Conservation (phyloP, 2,888 invertebrate genomes). For the Luffia ferchaultella region DNA sequence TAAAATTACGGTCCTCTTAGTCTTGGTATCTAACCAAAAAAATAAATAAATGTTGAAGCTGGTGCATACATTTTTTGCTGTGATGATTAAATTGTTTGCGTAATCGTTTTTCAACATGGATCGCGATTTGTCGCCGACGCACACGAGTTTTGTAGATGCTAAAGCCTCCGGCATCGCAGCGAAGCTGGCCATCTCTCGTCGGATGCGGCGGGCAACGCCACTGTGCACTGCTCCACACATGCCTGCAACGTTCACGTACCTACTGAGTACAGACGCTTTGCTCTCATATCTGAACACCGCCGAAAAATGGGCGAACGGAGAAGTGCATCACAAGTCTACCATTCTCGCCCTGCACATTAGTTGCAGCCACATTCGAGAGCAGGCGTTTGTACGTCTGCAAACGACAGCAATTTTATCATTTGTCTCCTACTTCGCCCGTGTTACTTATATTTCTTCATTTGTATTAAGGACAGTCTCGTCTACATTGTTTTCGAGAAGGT, state of each 20-base stretch:
- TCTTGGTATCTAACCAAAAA: not conserved
- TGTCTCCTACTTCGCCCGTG: too few species aligned
- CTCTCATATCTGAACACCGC: too few species aligned
- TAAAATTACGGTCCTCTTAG: too few species aligned
- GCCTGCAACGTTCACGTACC: too few species aligned
- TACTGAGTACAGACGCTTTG: too few species aligned
- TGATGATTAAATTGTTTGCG: slow-evolving; percentile 61
- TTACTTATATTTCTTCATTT: too few species aligned
- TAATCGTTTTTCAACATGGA: slow-evolving; percentile 58
- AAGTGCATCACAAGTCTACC: too few species aligned
- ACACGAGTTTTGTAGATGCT: slow-evolving; percentile 68
- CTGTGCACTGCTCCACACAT: slow-evolving; percentile 82
- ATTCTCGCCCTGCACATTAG: too few species aligned
- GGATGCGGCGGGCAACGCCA: slow-evolving; percentile 68
- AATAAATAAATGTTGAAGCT: not conserved
- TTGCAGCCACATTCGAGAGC: slow-evolving; percentile 6
- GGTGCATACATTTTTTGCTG: slow-evolving; percentile 62
- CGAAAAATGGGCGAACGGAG: slow-evolving; percentile 3
- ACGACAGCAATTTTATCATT: slow-evolving; percentile 22
- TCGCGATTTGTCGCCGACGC: slow-evolving; percentile 78
- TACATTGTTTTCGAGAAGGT: too few species aligned
- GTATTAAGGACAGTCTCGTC: too few species aligned
- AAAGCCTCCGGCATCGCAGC: slow-evolving; percentile 27
- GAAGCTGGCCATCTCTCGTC: slow-evolving; percentile 42
- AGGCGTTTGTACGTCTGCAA: not conserved